Evolutionary conservation across 2,888 invertebrate species (phyloP).

Genomic region (Caenorhabditis sp.): DNA sequence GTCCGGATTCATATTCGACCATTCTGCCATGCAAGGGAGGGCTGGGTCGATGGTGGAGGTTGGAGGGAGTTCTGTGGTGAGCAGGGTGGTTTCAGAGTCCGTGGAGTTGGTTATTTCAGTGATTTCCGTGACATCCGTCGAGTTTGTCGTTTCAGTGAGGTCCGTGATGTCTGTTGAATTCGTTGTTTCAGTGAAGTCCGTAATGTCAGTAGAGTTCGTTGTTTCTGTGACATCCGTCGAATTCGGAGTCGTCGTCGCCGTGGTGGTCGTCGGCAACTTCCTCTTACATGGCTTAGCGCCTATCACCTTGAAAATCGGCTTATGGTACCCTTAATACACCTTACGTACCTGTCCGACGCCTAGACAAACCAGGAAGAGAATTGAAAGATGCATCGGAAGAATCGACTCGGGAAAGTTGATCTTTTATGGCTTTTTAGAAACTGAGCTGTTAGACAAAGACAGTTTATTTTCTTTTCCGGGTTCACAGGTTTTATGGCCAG

Average conservation of each 20-base stretch:
- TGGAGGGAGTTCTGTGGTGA: neutral
- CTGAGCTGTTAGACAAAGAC: too few relatives aligned
- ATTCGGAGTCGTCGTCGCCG: too few relatives aligned
- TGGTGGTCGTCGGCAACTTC: neutral
- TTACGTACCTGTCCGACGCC: neutral
- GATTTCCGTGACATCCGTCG: too few relatives aligned
- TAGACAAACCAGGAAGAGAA: neutral
- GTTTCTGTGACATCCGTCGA: too few relatives aligned
- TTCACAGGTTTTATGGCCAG: too few relatives aligned
- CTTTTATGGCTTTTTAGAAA: neutral
- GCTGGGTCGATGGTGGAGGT: constrained; percentile 2
- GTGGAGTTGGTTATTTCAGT: neutral
- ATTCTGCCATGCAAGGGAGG: constrained; percentile 37
- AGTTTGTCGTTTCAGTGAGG: too few relatives aligned
- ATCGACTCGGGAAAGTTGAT: neutral
- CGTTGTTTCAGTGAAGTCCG: too few relatives aligned
- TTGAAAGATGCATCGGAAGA: neutral
- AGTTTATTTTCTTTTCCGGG: too few relatives aligned
- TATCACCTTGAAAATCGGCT: neutral
- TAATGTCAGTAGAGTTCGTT: too few relatives aligned
- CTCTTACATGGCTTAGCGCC: neutral
- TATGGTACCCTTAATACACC: too few relatives aligned
- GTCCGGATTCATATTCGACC: constrained; percentile 24
- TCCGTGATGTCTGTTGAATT: too few relatives aligned
- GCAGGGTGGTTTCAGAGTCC: neutral